Evolutionary conservation across 2,113 vertebrate species (phyloP).

Genomic region (Apistogramma diplotaenia): DNA sequence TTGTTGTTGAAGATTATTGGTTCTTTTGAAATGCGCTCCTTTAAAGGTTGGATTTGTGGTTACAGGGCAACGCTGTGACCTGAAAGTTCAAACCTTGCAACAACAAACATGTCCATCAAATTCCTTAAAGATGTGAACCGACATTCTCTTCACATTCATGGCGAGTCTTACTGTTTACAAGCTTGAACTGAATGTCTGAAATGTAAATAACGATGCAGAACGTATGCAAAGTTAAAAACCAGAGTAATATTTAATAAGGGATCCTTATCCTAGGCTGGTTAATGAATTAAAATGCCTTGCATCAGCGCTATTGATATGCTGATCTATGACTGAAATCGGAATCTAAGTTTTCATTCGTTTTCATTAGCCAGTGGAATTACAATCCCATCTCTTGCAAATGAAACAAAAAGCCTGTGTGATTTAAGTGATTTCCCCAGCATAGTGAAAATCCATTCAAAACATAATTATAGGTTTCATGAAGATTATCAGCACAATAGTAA

Average conservation of each 20-base stretch:
- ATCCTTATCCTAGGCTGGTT: not conserved
- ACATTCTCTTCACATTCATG: not conserved
- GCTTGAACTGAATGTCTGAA: not conserved
- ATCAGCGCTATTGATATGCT: conserved; percentile 39
- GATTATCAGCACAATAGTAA: conserved; percentile 56
- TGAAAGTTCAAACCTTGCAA: conserved; percentile 6
- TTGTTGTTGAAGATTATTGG: conserved; percentile 30
- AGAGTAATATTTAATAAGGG: not conserved
- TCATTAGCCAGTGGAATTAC: conserved; percentile 55
- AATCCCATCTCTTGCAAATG: conserved; percentile 51
- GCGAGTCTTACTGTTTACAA: not conserved
- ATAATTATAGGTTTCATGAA: conserved; percentile 52
- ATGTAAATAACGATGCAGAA: not conserved
- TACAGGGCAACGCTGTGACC: conserved; percentile 6
- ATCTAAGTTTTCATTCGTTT: conserved; percentile 55
- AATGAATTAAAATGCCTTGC: conserved; percentile 23
- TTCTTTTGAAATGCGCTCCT: conserved; percentile 5
- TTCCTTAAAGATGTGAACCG: not conserved
- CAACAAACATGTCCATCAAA: conserved; percentile 17
- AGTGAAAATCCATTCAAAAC: conserved; percentile 44
- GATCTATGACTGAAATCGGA: conserved; percentile 42
- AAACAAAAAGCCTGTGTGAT: conserved; percentile 55
- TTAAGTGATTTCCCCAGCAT: conserved; percentile 52
- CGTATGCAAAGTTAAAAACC: not conserved
- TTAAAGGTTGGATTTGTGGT: conserved; percentile 13